Base-by-base conservation (phyloP, 2,113 vertebrate genomes). In the Onychostoma macrolepis region DNA sequence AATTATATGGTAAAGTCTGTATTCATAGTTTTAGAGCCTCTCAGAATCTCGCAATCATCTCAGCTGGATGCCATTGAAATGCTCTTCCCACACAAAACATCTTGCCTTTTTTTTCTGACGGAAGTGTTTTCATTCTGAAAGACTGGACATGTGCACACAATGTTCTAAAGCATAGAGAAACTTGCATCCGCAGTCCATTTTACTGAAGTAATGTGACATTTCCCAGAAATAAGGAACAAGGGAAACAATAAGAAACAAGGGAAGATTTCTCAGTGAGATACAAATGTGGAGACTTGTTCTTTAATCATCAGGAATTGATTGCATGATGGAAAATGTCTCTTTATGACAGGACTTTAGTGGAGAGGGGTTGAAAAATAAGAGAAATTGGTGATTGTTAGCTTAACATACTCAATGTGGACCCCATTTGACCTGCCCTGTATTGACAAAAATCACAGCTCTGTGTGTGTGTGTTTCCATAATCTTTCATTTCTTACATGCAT, bases 11-110 rank as follows among this genome's bases (percentile, higher is more conserved):
- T 28, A 7, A 53, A 53, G 26, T n/a, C 33, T 11, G 4, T 38
- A 12, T 72, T 72, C 21, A 24, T 7, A 58, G 67, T 38, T 38
- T 38, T 72, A 2, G 33, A 38, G 56, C 36, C 48, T 12, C 2
- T 4, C 1, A 80, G 30, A 19, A 13, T 8, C 30, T 61, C 61
- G 1, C 24, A 30, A 63, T 80, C 76, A 85, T 80, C 82, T 88
- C 82, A 85, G 82, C 87, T 63, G 65, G 82, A 17, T 4, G 28
- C 75, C 26, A 48, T 67, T 26, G 72, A n/a, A 84, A 48, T n/a
- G 7, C 83, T 84, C 83, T 43, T 75, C 75, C 75, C 75, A 48
- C 75, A 78, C 75, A 50, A 77, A 77, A 50, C 75, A 48, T 21
- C 15, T 30, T 30, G 61, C n/a, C 4, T 10, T n/a, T 33, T 33